These are phyloP conservation scores for Carassius auratus DNA, from an alignment of 2,113 vertebrate species.

Conservation along the genomic window DNA sequence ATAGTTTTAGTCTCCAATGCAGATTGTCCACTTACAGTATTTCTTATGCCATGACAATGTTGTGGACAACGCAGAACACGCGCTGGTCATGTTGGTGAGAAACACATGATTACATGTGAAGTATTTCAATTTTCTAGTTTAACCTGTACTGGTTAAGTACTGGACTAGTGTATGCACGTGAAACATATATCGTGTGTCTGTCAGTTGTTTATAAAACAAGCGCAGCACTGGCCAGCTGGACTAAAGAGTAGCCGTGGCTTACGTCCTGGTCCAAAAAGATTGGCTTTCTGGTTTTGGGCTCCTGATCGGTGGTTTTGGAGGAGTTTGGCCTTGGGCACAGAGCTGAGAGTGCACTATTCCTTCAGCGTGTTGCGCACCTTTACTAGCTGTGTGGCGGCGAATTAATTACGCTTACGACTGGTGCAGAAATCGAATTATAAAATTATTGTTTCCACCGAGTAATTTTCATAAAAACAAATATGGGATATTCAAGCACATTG, in stretches of 20 bases:
- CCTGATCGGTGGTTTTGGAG: background rate
- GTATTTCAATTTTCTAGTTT: background rate
- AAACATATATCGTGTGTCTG: background rate
- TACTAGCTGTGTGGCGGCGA: background rate
- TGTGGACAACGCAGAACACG: background rate
- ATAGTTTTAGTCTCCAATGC: background rate
- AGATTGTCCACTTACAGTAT: background rate
- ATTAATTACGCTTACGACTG: slow-evolving; percentile 3
- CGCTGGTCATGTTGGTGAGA: background rate
- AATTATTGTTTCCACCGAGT: background rate
- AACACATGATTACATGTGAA: background rate
- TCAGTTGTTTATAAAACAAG: slow-evolving; percentile 14
- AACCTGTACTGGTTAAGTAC: slow-evolving; percentile 22
- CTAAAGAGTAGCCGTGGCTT: background rate
- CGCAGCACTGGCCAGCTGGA: background rate
- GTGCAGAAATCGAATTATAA: background rate
- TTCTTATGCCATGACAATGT: slow-evolving; percentile 1
- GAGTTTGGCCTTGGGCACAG: background rate
- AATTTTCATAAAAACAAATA: background rate
- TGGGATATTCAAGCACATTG: background rate
- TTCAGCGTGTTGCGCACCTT: slow-evolving; percentile 37
- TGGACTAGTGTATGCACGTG: background rate
- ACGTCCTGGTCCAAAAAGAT: background rate
- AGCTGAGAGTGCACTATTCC: slow-evolving; percentile 5
- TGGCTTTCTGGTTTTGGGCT: background rate